These are phyloP conservation scores for Lordiphosa mommai DNA, from an alignment of 1,140 invertebrate species.

Conservation along the genomic window DNA sequence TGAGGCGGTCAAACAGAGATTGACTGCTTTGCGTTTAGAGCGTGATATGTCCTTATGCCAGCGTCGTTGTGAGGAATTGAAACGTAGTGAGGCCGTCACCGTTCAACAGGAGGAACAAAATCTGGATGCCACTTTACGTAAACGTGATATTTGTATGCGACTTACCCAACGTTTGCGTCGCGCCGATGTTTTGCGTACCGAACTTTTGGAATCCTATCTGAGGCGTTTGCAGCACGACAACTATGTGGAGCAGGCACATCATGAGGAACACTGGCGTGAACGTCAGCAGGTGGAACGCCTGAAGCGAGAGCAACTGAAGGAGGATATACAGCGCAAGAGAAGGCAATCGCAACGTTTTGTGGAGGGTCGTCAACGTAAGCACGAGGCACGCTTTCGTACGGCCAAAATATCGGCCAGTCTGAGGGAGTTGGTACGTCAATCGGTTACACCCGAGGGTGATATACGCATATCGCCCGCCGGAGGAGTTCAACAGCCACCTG, in stretches of 20 bases:
- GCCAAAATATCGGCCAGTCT: conserved; percentile 76
- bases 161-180: conserved; percentile 59
- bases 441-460: conserved; percentile 66
- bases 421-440: conserved; percentile 68
- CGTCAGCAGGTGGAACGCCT: conserved; percentile 51
- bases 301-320: conserved; percentile 54
- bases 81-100: conserved; percentile 61
- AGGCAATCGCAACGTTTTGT: conserved; percentile 63
- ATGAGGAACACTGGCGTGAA: conserved; percentile 76
- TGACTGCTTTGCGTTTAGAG: conserved; percentile 53
- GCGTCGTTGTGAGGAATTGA: conserved; percentile 56
- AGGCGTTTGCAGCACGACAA: conserved; percentile 71
- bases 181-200: conserved; percentile 57
- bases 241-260: conserved; percentile 67
- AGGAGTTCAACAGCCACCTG: conserved; percentile 20
- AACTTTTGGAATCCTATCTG: conserved; percentile 59
- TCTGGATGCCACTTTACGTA: conserved; percentile 58
- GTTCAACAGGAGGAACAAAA: conserved; percentile 69
- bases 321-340: conserved; percentile 58
- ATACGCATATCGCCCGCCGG: not conserved
- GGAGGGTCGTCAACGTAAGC: conserved; percentile 48
- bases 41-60: conserved; percentile 56
- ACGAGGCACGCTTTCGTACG: conserved; percentile 57
- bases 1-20: conserved; percentile 44
- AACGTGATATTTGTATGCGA: conserved; percentile 61